Evolutionary conservation across 2,797 vertebrate species (phyloP).

Genomic region (Lindbergichthys nudifrons): DNA sequence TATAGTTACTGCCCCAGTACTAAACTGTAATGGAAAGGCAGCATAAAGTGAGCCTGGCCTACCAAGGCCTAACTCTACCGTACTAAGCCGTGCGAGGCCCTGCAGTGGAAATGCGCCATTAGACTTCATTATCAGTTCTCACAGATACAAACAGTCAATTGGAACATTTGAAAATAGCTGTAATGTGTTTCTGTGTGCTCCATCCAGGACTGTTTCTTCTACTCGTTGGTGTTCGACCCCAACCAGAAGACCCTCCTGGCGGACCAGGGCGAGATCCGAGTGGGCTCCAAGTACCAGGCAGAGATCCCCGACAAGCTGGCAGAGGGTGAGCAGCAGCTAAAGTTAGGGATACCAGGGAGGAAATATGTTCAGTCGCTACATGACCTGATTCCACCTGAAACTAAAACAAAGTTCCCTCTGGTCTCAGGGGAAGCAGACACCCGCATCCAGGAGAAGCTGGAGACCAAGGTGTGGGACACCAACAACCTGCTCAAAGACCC

Average conservation of each 20-base stretch:
- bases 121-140: too few species aligned
- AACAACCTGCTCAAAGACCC: slow-evolving; percentile 94
- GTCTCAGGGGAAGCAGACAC: slow-evolving; percentile 87
- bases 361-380: accelerated
- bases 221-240: slow-evolving; percentile 95
- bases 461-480: slow-evolving; percentile 96
- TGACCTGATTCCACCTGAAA: background rate
- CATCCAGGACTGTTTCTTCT: slow-evolving; percentile 94
- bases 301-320: slow-evolving; percentile 93
- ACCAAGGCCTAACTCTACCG: too few species aligned
- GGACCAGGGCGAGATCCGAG: slow-evolving; percentile 95
- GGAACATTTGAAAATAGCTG: background rate
- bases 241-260: slow-evolving; percentile 95
- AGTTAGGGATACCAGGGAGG: background rate
- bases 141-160: background rate
- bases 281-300: slow-evolving; percentile 95
- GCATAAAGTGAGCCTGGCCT: too few species aligned
- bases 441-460: slow-evolving; percentile 93
- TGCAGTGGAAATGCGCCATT: too few species aligned
- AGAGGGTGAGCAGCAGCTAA: slow-evolving; percentile 82
- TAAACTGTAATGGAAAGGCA: too few species aligned
- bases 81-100: too few species aligned
- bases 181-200: background rate
- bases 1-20: too few species aligned
- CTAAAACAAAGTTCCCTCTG: background rate